phyloP scores from a whole-genome alignment of 2,113 vertebrate genomes.

The Heterocephalus glaber region DNA sequence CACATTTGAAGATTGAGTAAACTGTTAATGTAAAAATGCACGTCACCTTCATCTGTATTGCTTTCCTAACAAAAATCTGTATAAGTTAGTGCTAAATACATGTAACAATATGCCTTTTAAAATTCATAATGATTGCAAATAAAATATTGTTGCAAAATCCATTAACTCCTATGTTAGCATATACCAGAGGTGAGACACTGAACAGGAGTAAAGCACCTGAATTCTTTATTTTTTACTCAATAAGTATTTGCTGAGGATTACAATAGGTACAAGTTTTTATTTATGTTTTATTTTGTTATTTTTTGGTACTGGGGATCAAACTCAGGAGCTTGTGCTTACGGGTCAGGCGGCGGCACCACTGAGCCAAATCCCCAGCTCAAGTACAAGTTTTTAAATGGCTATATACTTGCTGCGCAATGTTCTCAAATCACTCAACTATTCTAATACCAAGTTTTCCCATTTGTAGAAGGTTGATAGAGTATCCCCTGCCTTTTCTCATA shows the following conservation, averaged over 20 bases:
- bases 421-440: not conserved
- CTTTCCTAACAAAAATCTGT: constrained; percentile 21
- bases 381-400: not conserved
- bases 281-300: too few species aligned
- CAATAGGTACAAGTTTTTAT: not conserved
- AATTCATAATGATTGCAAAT: not conserved
- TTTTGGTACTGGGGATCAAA: too few species aligned
- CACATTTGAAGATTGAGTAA: not conserved
- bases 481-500: not conserved
- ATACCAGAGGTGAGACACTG: not conserved
- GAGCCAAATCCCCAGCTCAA: too few species aligned
- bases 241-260: not conserved
- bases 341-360: too few species aligned
- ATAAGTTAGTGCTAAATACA: not conserved
- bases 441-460: not conserved
- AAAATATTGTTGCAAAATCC: not conserved
- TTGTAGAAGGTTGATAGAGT: not conserved
- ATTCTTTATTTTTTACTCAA: not conserved
- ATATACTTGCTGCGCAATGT: not conserved
- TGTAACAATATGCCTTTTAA: not conserved
- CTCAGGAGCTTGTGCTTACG: too few species aligned
- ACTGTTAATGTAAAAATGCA: not conserved
- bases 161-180: not conserved
- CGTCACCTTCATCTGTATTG: not conserved
- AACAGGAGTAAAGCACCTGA: not conserved